Evolutionary conservation across 2,113 vertebrate species (phyloP).

Genomic region (Neolamprologus hecqui): DNA sequence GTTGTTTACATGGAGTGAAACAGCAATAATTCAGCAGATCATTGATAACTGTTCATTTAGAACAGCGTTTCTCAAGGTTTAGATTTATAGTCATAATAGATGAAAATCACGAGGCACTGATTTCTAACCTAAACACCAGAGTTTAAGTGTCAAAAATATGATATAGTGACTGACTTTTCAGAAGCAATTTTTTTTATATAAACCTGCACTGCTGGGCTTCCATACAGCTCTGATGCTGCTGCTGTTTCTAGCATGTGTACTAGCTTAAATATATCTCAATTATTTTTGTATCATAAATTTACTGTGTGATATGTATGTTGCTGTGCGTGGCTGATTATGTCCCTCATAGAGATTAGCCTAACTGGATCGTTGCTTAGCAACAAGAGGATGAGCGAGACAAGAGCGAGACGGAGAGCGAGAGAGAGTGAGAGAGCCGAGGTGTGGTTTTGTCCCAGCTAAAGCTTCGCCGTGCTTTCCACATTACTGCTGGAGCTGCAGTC

Average conservation of each 20-base stretch:
- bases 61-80: background rate
- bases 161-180: background rate
- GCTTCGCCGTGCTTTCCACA: background rate
- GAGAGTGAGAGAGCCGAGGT: background rate
- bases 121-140: background rate
- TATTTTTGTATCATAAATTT: background rate
- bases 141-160: background rate
- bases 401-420: background rate
- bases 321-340: background rate
- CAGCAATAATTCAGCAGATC: background rate
- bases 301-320: background rate
- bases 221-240: background rate
- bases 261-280: background rate
- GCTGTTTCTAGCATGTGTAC: background rate
- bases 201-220: background rate
- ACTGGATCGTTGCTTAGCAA: conserved; percentile 64
- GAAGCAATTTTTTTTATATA: background rate
- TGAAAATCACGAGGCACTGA: background rate
- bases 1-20: background rate
- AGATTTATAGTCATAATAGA: background rate
- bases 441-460: conserved; percentile 45
- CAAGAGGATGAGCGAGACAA: background rate
- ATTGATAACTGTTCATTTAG: background rate
- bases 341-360: background rate
- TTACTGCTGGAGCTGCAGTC: background rate